Evolutionary conservation across 2,888 invertebrate species (phyloP).

Genomic region (Congeria kusceri): DNA sequence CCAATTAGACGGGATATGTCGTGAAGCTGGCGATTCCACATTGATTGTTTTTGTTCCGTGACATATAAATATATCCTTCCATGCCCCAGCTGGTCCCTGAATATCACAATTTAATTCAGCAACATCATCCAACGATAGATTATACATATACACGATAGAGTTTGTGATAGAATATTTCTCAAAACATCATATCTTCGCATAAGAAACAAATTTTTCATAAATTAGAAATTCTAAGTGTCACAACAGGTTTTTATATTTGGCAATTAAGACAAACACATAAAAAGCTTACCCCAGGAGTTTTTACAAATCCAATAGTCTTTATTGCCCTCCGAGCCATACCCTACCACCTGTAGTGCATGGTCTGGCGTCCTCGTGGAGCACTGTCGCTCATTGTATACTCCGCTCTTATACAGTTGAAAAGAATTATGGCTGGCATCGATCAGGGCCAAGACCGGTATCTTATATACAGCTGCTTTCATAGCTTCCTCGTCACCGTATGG

Average conservation of each 20-base stretch:
- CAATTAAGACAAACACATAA: too few species aligned
- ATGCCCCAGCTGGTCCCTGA: too few species aligned
- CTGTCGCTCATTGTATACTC: slow-evolving; percentile 56
- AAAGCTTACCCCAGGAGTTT: slow-evolving; percentile 86
- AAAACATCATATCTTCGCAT: too few species aligned
- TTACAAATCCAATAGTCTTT: slow-evolving; percentile 71
- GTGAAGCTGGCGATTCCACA: slow-evolving; percentile 95
- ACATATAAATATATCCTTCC: too few species aligned
- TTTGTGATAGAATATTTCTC: too few species aligned
- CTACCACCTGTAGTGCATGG: slow-evolving; percentile 65
- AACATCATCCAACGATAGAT: too few species aligned
- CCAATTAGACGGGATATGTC: slow-evolving; percentile 83
- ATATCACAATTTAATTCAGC: too few species aligned
- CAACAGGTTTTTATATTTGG: too few species aligned
- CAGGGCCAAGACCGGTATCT: slow-evolving; percentile 63
- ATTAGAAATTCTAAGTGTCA: too few species aligned
- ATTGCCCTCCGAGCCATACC: slow-evolving; percentile 57
- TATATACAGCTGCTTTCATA: slow-evolving; percentile 57
- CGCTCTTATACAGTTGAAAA: slow-evolving; percentile 66
- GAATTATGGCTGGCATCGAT: slow-evolving; percentile 73
- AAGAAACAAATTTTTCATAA: too few species aligned
- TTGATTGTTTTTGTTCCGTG: slow-evolving; percentile 88
- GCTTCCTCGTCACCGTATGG: slow-evolving; percentile 56
- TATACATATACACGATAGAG: too few species aligned
- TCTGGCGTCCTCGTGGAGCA: slow-evolving; percentile 57